These are phyloP conservation scores for Aphelocoma coerulescens DNA, from an alignment of 2,113 vertebrate genomes.

Conservation along the genomic window DNA sequence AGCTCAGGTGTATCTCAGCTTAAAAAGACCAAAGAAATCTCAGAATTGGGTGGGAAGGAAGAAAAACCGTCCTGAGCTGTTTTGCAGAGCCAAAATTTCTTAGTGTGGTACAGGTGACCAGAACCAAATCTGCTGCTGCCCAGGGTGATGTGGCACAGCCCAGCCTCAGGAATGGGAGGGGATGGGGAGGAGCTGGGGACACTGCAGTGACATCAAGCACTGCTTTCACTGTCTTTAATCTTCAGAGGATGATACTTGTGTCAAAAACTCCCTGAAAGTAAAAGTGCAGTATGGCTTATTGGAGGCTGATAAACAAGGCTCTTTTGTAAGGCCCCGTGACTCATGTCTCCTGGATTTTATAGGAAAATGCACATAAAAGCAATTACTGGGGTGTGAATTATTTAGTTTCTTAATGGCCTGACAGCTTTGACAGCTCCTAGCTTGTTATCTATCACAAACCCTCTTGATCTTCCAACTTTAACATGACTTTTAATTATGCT, in stretches of 20 bases:
- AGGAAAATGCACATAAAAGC: conserved; percentile 75
- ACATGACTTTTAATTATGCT: conserved; percentile 62
- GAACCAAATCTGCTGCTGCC: not conserved
- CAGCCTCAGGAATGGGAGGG: fast-evolving
- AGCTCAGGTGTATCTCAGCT: not conserved
- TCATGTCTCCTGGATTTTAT: conserved; percentile 63
- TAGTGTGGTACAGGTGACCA: fast-evolving
- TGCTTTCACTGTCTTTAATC: not conserved
- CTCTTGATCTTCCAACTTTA: conserved; percentile 59
- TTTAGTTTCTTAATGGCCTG: conserved; percentile 73
- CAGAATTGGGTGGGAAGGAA: not conserved
- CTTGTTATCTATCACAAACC: conserved; percentile 67
- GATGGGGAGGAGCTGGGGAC: not conserved
- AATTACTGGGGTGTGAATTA: conserved; percentile 78
- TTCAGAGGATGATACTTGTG: not conserved
- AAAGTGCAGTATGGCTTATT: not conserved
- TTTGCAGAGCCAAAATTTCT: not conserved
- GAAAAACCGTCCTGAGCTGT: fast-evolving
- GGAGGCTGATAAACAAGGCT: conserved; percentile 59
- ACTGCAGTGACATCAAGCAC: not conserved
- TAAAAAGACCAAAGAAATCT: not conserved
- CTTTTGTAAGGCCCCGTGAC: conserved; percentile 65
- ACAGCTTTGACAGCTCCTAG: conserved; percentile 72
- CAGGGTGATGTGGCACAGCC: fast-evolving
- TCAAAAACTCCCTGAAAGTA: not conserved